Conservation (phyloP, 1,140 invertebrate species). For the Episyrphus balteatus region DNA sequence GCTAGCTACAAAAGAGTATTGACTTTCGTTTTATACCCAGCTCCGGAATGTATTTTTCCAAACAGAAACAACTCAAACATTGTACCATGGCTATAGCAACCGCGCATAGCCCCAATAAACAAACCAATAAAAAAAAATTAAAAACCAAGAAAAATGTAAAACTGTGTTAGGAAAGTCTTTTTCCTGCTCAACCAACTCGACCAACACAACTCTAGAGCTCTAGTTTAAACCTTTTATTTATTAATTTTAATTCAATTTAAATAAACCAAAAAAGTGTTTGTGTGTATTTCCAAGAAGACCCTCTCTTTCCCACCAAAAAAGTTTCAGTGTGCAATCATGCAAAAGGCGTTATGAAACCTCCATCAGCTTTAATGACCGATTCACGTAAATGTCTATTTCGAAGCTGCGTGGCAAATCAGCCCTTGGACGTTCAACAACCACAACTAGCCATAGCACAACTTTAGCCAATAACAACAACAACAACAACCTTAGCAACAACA, state of each 20-base stretch:
- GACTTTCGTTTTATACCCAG: too few species aligned
- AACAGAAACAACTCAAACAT: too few species aligned
- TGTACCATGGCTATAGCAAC: constrained; percentile 24
- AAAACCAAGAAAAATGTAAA: constrained; percentile 10
- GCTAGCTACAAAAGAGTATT: too few species aligned
- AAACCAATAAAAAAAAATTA: constrained; percentile 36
- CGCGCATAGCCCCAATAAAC: constrained; percentile 36
- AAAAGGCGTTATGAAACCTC: constrained; percentile 1
- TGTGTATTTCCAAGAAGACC: too few species aligned
- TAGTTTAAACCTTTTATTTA: too few species aligned
- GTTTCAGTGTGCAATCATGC: constrained; percentile 13
- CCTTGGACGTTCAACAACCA: neutral
- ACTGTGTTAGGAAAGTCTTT: neutral
- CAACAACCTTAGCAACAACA: constrained; percentile 8
- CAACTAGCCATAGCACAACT: neutral
- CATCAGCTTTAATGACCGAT: neutral
- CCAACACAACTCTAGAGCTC: too few species aligned
- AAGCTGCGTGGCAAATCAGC: constrained; percentile 6
- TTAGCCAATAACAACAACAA: constrained; percentile 5
- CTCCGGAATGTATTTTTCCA: too few species aligned
- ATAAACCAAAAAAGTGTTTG: too few species aligned
- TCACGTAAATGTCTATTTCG: constrained; percentile 9
- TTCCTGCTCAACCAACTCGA: too few species aligned
- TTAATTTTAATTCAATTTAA: too few species aligned
- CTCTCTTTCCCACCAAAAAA: neutral